Percentiles rank a stretch among this genome's conserved stretches.
Evolutionary conservation across 2,888 invertebrate genomes (phyloP).

Genomic region (Melangyna quadrimaculata): DNA sequence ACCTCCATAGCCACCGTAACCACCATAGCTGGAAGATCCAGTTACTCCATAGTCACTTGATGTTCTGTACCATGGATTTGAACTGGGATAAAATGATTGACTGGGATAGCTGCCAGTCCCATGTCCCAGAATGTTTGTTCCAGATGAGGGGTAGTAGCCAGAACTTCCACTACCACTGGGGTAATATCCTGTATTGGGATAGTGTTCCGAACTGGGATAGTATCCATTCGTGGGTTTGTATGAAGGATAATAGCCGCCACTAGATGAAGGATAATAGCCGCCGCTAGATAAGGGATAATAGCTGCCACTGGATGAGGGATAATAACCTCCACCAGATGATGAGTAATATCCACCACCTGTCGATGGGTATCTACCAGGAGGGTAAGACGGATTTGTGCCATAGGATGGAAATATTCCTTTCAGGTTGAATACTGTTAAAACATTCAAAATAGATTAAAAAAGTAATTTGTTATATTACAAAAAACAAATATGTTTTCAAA

Average conservation of each 20-base stretch:
- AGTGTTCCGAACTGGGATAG: slow-evolving; percentile 73
- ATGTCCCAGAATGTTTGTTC: slow-evolving; percentile 20
- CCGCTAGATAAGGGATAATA: slow-evolving; percentile 41
- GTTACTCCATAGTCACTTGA: slow-evolving; percentile 16
- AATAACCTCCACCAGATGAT: slow-evolving; percentile 49
- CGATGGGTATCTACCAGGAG: slow-evolving; percentile 62
- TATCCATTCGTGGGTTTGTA: slow-evolving; percentile 45
- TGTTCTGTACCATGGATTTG: slow-evolving; percentile 72
- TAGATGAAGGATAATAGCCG: slow-evolving; percentile 59
- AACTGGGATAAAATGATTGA: slow-evolving; percentile 50
- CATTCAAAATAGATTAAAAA: neutral
- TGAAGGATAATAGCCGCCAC: slow-evolving; percentile 74
- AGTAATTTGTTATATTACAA: neutral
- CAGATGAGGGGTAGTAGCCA: slow-evolving; percentile 5
- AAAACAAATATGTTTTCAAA: neutral
- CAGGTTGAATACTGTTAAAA: slow-evolving; percentile 79
- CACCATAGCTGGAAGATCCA: slow-evolving; percentile 76
- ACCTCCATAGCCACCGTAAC: slow-evolving; percentile 84
- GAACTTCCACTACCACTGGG: neutral
- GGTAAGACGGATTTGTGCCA: slow-evolving; percentile 56
- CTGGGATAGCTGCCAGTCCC: slow-evolving; percentile 76
- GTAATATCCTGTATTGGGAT: slow-evolving; percentile 73
- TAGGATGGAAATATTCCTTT: slow-evolving; percentile 77
- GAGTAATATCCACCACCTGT: slow-evolving; percentile 60
- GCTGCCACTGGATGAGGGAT: slow-evolving; percentile 34